Percentiles rank a stretch among this genome's conserved stretches.
Conservation (phyloP, 2,888 invertebrate species). For the Cryptus armator region DNA sequence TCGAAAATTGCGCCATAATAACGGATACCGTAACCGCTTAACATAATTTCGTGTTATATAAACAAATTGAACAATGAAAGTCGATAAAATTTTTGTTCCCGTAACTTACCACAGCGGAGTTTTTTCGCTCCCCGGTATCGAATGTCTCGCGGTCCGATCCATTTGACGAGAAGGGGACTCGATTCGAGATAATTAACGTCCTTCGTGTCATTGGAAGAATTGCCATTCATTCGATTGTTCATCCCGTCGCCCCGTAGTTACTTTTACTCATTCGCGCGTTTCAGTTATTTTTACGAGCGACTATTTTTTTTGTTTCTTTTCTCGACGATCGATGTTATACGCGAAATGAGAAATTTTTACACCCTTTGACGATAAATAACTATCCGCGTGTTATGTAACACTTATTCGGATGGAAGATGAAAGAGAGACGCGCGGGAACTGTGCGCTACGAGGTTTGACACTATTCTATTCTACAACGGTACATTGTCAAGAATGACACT, state of each 20-base stretch:
- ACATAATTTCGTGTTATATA: too few relatives aligned
- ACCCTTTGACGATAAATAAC: neutral
- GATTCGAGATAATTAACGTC: constrained; percentile 27
- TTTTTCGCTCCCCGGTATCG: constrained; percentile 32
- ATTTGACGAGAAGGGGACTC: constrained; percentile 49
- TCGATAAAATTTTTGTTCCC: neutral
- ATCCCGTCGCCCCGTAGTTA: neutral
- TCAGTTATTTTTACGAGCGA: neutral
- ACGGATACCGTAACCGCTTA: too few relatives aligned
- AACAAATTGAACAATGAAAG: neutral
- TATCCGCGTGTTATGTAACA: neutral
- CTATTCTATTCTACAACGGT: too few relatives aligned
- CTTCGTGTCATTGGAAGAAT: constrained; percentile 1
- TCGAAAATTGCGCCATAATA: too few relatives aligned
- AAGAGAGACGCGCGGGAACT: neutral
- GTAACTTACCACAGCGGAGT: constrained; percentile 45
- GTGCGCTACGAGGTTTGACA: too few relatives aligned
- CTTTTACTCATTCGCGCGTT: neutral
- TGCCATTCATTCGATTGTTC: neutral
- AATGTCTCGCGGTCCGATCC: constrained; percentile 24
- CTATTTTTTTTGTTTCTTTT: neutral
- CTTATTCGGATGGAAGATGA: neutral
- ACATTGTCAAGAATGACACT: too few relatives aligned
- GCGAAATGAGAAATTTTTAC: neutral
- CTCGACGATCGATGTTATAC: neutral